Conservation (phyloP, 2,797 vertebrate genomes). For the Pristis pectinata region DNA sequence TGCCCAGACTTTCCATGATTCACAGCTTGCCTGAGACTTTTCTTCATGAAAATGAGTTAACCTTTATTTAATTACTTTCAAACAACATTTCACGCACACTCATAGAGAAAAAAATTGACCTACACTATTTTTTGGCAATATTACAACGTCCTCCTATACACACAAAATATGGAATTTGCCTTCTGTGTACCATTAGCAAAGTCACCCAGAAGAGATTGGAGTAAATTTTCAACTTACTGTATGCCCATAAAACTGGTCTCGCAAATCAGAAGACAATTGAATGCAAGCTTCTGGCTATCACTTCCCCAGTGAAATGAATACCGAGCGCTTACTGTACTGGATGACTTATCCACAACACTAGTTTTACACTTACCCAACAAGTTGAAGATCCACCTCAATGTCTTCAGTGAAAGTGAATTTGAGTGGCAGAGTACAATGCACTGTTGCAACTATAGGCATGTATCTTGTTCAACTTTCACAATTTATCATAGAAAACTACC, state of each 20-base stretch:
- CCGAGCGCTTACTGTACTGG: not conserved
- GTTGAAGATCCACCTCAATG: not conserved
- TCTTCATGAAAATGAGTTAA: constrained; percentile 21
- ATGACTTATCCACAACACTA: not conserved
- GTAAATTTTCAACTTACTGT: not conserved
- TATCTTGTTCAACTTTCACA: too few species aligned
- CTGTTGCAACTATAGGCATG: too few species aligned
- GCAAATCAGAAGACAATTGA: not conserved
- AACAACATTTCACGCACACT: not conserved
- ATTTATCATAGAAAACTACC: too few species aligned
- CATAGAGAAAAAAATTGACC: not conserved
- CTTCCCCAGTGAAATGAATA: not conserved
- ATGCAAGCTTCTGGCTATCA: not conserved
- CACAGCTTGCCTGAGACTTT: constrained; percentile 31
- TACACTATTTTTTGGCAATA: constrained; percentile 10
- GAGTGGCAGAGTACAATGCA: too few species aligned
- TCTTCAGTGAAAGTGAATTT: too few species aligned
- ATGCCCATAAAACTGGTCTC: not conserved
- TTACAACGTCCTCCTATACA: not conserved
- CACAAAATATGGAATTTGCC: not conserved
- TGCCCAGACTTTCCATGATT: constrained; percentile 29
- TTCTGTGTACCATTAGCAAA: not conserved
- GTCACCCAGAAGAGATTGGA: not conserved
- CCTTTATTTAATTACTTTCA: constrained; percentile 23
- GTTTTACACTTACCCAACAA: not conserved